phyloP scores from a whole-genome alignment of 2,888 invertebrate species.

The Blastobasis adustella region DNA sequence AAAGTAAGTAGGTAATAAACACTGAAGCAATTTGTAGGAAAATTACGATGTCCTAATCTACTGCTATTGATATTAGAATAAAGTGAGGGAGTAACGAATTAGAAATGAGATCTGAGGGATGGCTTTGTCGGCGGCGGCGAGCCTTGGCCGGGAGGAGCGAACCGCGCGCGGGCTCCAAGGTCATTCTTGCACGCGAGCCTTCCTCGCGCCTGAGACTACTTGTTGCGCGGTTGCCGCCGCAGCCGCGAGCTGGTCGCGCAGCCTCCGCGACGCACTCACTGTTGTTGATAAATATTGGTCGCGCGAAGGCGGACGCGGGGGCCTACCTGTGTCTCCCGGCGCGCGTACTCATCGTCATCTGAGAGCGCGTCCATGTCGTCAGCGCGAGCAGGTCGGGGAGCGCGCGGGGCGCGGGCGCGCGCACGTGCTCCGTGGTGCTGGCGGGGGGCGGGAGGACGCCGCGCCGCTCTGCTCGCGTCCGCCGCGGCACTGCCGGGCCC shows the following conservation, averaged over 20 bases:
- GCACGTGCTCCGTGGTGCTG: constrained; percentile 57
- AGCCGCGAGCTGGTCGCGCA: constrained; percentile 23
- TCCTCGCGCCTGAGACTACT: constrained; percentile 41
- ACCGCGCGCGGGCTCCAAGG: constrained; percentile 52
- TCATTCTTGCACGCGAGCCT: constrained; percentile 53
- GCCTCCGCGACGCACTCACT: not conserved
- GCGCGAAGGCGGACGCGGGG: constrained; percentile 13
- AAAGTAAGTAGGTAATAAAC: too few relatives aligned
- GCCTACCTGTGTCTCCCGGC: constrained; percentile 64
- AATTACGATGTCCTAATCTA: too few relatives aligned
- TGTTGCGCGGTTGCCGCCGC: constrained; percentile 42
- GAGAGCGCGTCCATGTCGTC: constrained; percentile 68
- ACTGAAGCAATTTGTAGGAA: too few relatives aligned
- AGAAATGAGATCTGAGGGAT: constrained; percentile 9
- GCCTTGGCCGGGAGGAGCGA: constrained; percentile 33
- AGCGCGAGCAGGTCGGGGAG: constrained; percentile 26
- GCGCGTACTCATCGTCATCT: constrained; percentile 67
- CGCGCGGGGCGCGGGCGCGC: constrained; percentile 40
- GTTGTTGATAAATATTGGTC: not conserved
- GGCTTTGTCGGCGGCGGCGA: constrained; percentile 17
- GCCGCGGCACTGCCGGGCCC: constrained; percentile 59
- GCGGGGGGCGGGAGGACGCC: constrained; percentile 52
- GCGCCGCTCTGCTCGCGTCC: constrained; percentile 67
- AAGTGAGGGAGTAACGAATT: too few relatives aligned
- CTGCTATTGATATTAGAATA: too few relatives aligned